Percentiles rank a stretch among this genome's conserved stretches.
phyloP scores from a whole-genome alignment of 2,113 vertebrate genomes.

The Baryphthengus martii region DNA sequence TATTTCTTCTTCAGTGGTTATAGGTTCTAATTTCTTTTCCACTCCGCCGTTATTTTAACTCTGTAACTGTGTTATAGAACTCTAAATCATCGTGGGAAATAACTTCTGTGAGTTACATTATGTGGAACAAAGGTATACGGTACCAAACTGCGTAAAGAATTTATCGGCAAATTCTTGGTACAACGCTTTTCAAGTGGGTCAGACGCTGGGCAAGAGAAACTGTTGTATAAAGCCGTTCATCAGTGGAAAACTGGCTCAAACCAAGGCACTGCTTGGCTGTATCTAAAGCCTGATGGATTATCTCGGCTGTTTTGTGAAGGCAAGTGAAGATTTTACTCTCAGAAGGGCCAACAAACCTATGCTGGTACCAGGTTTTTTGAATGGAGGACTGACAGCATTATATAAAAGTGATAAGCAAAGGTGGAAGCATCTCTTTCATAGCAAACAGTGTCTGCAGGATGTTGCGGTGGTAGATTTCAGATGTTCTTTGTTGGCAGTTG shows the following conservation, averaged over 20 bases:
- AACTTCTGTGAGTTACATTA: neutral
- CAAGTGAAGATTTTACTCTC: neutral
- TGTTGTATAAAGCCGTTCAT: neutral
- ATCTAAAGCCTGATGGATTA: neutral
- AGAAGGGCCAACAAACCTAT: neutral
- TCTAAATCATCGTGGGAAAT: neutral
- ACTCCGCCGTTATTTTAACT: neutral
- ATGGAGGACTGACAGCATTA: neutral
- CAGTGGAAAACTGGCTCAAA: neutral
- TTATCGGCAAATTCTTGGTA: neutral
- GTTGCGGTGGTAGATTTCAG: neutral
- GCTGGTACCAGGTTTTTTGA: neutral
- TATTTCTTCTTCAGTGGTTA: neutral
- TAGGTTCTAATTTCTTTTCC: neutral
- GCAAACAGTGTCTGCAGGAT: neutral
- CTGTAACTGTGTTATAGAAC: neutral
- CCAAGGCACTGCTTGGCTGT: accelerated
- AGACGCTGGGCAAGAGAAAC: neutral
- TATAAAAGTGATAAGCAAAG: neutral
- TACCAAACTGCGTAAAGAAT: neutral
- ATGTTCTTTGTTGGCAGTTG: neutral
- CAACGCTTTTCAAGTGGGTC: neutral
- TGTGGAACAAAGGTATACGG: neutral
- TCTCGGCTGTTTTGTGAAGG: neutral
- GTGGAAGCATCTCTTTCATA: neutral